phyloP scores from a whole-genome alignment of 2,797 vertebrate genomes.

The Erethizon dorsatum region DNA sequence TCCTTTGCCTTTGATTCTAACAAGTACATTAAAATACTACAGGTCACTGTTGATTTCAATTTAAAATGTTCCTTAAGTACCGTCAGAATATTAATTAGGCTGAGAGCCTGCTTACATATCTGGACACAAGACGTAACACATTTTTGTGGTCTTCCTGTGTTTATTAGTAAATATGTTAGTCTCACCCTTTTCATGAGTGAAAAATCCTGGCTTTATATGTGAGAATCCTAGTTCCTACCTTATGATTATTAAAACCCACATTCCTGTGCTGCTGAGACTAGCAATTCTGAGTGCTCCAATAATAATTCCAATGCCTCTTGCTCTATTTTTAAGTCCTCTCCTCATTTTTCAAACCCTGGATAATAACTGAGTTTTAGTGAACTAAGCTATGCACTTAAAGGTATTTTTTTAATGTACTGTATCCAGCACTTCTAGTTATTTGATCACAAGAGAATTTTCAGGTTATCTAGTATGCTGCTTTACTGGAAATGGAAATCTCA shows the following conservation, averaged over 20 bases:
- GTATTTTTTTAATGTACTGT: neutral
- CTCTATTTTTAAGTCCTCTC: constrained; percentile 38
- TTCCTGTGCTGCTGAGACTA: neutral
- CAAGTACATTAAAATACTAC: neutral
- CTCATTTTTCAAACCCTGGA: constrained; percentile 19
- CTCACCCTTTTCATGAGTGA: neutral
- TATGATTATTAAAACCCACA: constrained; percentile 30
- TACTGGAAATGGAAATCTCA: constrained; percentile 56
- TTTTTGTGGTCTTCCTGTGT: neutral
- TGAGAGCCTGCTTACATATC: neutral
- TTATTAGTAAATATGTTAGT: constrained; percentile 41
- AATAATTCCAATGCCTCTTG: neutral
- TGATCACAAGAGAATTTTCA: constrained; percentile 51
- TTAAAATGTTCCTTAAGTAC: constrained; percentile 13
- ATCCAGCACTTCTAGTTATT: constrained; percentile 47
- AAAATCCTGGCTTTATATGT: constrained; percentile 14
- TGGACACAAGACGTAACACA: neutral
- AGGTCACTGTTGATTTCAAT: constrained; percentile 39
- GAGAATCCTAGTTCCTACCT: neutral
- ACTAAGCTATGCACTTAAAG: constrained; percentile 23
- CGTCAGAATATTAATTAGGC: constrained; percentile 30
- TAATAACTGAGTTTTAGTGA: constrained; percentile 53
- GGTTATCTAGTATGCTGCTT: constrained; percentile 38
- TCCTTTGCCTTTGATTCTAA: constrained; percentile 6
- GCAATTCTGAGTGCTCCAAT: neutral